Conservation (phyloP, 2,888 invertebrate genomes). For the Drosophila nigricruria region DNA sequence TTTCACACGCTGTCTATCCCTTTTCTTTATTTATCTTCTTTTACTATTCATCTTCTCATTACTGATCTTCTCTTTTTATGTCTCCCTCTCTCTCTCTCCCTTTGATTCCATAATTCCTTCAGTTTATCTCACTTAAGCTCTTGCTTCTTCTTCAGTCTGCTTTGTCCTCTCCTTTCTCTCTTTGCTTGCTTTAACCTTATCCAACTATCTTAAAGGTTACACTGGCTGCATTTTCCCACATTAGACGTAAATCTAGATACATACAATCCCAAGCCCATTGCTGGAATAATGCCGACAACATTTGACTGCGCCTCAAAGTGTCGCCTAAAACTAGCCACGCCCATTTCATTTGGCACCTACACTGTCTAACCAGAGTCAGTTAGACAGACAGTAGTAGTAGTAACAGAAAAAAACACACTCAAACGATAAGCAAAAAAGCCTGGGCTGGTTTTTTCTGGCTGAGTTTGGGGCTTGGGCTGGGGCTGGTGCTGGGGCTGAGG, state of each 20-base stretch:
- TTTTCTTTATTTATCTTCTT: neutral
- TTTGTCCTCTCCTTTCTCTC: neutral
- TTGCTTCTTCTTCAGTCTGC: neutral
- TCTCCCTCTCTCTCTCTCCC: neutral
- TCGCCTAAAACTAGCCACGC: constrained; percentile 34
- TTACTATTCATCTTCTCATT: neutral
- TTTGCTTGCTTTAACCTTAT: neutral
- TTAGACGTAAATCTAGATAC: neutral
- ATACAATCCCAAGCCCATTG: neutral
- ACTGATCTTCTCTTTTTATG: no score
- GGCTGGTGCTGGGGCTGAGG: neutral
- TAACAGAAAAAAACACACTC: constrained; percentile 4
- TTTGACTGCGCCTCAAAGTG: constrained; percentile 15
- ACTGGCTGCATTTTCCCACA: constrained; percentile 1
- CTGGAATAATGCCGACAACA: neutral
- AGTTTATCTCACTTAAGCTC: neutral
- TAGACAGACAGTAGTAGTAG: constrained; percentile 7
- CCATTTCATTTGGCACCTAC: constrained; percentile 49
- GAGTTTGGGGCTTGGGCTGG: neutral
- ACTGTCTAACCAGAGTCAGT: constrained; percentile 16
- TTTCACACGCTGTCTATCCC: no score
- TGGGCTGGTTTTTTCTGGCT: neutral
- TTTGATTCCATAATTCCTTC: neutral
- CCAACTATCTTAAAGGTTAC: constrained; percentile 15
- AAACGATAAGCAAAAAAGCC: constrained; percentile 4